A percentile compares a stretch with the other conserved stretches of the same genome.
Evolutionary conservation across 2,888 invertebrate species (phyloP).

Genomic region (Tanytarsus gracilentus): DNA sequence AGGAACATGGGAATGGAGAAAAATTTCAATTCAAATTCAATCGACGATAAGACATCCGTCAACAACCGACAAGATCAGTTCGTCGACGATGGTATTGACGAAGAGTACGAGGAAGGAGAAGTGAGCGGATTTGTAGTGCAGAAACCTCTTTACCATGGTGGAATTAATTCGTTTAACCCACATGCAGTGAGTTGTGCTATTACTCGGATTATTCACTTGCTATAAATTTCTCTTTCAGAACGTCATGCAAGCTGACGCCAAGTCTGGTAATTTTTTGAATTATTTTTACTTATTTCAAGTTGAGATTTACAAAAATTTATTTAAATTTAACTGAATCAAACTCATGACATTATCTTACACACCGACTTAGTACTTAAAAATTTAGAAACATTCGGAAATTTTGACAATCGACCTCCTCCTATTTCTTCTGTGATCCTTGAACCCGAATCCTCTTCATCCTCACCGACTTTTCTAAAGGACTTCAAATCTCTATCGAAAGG

Average conservation of each 20-base stretch:
- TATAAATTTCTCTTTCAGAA: neutral
- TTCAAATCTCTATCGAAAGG: neutral
- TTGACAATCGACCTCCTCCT: neutral
- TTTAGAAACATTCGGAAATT: neutral
- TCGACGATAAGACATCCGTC: neutral
- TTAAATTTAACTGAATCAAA: neutral
- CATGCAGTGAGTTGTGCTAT: constrained; percentile 13
- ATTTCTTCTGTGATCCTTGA: neutral
- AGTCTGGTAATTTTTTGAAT: no score
- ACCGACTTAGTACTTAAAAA: neutral
- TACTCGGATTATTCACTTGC: neutral
- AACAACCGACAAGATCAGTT: constrained; percentile 30
- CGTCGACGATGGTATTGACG: constrained; percentile 35
- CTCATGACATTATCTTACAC: neutral
- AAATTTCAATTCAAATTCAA: constrained; percentile 36
- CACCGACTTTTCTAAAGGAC: neutral
- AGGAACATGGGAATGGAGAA: constrained; percentile 49
- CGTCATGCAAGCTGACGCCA: neutral
- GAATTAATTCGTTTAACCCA: constrained; percentile 8
- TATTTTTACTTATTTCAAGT: no score
- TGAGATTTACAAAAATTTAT: no score
- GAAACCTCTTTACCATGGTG: neutral
- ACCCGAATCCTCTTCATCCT: neutral
- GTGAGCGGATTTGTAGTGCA: constrained; percentile 46
- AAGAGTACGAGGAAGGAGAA: constrained; percentile 55